Evolutionary conservation across 1,140 invertebrate genomes (phyloP), one percentile per base, ranked within the genome.

Genomic region (Goniozus legneri): DNA sequence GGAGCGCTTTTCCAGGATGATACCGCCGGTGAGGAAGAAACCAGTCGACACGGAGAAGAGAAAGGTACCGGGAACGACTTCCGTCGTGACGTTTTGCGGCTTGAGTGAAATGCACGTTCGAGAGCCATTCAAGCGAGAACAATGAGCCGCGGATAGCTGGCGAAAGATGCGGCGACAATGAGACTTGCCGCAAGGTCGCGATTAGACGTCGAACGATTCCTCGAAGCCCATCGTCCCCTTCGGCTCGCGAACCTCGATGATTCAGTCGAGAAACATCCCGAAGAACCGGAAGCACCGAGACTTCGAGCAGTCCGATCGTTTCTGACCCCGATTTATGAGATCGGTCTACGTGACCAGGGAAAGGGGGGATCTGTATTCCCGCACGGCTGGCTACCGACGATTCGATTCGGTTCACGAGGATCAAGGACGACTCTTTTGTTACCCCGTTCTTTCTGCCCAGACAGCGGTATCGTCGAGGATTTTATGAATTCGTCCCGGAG

Each of bases 211-310:
- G 44, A 44, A 33, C n/a, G n/a, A n/a, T n/a, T n/a, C n/a, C n/a
- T n/a, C n/a, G n/a, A n/a, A n/a, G n/a, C n/a, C n/a, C n/a, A n/a
- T n/a, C 8, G 10, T 8, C 12, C 15, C 16, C 18, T 15, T 33
- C 8, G 16, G 41, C 43, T 43, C 45, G 48, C 20, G 35, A 50
- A 27, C 27, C 40, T 41, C 47, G 53, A 50, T 60, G 58, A 60
- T 59, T 60, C 58, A 59, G 50, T 45, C 19, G 20, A 13, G 35
- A 48, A 43, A 43, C 47, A 59, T 60, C 32, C 35, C 8, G 36
- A 13, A 19, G 19, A 32, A 44, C 44, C 57, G 58, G 58, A 60
- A 60, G 47, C 51, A 12, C 33, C 41, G 7, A 32, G 18, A 27
- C 6, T 12, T 13, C 24, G 19, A 12, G 12, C 21, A 14, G 18